Evolutionary conservation across 2,113 vertebrate genomes (phyloP).

Genomic region (Porphyrio hochstetteri): DNA sequence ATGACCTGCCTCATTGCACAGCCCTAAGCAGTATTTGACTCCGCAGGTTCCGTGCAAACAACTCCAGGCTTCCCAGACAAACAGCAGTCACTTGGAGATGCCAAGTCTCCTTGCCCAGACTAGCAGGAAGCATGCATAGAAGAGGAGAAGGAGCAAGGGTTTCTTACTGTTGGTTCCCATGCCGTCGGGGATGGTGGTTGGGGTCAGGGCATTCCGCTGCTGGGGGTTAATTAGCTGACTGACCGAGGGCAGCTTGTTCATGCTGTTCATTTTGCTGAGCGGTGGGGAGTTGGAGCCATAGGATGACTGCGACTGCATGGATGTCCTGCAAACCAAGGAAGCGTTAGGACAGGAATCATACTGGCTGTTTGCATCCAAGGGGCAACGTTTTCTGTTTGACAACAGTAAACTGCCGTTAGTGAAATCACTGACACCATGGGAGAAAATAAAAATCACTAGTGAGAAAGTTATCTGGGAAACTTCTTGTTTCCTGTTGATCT

Average conservation of each 20-base stretch:
- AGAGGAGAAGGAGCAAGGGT: background rate
- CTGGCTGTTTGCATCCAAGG: background rate
- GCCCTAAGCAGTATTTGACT: background rate
- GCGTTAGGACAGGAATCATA: background rate
- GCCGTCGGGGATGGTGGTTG: constrained; percentile 89
- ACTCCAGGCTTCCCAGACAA: background rate
- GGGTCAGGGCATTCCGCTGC: constrained; percentile 93
- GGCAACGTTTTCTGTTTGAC: background rate
- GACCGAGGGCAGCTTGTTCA: constrained; percentile 99
- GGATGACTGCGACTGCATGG: constrained; percentile 86
- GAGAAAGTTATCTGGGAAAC: too few relatives aligned
- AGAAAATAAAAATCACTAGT: background rate
- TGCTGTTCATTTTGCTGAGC: constrained; percentile 87
- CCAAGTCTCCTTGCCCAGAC: background rate
- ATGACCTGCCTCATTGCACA: background rate
- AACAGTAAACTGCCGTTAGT: background rate
- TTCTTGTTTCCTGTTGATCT: background rate
- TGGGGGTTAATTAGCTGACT: constrained; percentile 99
- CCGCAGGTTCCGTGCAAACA: rapidly evolving
- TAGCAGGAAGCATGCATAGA: background rate
- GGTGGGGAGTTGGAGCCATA: constrained; percentile 91
- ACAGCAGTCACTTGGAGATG: background rate
- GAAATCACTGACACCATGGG: background rate
- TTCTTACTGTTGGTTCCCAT: constrained; percentile 95
- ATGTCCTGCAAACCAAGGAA: constrained; percentile 81